These are phyloP conservation scores for Notamacropus eugenii DNA, from an alignment of 2,797 vertebrate genomes.

Conservation along the genomic window DNA sequence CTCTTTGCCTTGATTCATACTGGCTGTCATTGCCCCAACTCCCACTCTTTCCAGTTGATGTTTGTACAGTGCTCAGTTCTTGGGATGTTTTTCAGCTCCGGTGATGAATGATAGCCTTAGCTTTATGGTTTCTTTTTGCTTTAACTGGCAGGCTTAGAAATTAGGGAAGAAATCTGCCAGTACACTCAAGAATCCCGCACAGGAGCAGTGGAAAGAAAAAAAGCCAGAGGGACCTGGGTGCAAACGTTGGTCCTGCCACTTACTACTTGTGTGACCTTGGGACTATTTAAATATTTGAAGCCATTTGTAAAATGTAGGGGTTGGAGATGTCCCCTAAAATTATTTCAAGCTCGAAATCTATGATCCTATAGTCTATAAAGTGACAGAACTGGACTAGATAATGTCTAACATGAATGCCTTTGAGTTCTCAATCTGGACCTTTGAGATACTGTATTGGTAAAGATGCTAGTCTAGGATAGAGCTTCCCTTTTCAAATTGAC, in stretches of 20 bases:
- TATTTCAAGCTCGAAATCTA: not conserved
- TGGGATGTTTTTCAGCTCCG: constrained; percentile 76
- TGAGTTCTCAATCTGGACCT: not conserved
- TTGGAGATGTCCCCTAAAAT: not conserved
- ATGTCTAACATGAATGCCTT: not conserved
- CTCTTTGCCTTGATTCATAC: constrained; percentile 82
- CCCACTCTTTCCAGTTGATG: constrained; percentile 64
- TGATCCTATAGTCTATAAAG: not conserved
- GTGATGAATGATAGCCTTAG: constrained; percentile 79
- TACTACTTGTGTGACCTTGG: not conserved
- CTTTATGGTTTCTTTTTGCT: constrained; percentile 79
- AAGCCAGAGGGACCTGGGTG: not conserved
- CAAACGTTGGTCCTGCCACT: constrained; percentile 66
- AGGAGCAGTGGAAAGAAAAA: not conserved
- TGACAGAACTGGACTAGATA: not conserved
- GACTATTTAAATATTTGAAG: not conserved
- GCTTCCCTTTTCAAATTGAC: not conserved
- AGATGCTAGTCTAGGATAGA: not conserved
- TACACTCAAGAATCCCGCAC: constrained; percentile 61
- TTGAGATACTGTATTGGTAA: not conserved
- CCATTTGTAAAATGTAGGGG: not conserved
- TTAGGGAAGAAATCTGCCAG: constrained; percentile 62
- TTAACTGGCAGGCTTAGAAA: constrained; percentile 76
- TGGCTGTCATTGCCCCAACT: constrained; percentile 81
- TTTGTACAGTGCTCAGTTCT: constrained; percentile 73